Percentiles rank a stretch among this genome's conserved stretches.
Evolutionary conservation across 2,797 vertebrate species (phyloP).

Genomic region (Betta splendens): DNA sequence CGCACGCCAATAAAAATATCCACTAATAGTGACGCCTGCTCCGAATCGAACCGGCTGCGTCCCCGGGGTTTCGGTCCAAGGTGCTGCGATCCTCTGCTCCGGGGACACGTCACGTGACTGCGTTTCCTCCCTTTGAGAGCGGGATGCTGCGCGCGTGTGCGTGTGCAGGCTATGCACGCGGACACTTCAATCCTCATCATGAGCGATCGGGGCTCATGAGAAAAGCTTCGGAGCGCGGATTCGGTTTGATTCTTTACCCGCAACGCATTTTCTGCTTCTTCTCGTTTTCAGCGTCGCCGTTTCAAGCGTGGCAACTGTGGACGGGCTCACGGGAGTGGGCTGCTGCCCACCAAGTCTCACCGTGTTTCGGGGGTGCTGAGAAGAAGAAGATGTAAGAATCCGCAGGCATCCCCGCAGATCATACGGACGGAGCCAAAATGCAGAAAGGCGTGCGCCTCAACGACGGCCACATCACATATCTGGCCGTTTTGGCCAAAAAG

Average conservation of each 20-base stretch:
- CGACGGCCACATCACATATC: conserved; percentile 93
- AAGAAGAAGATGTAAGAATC: conserved; percentile 67
- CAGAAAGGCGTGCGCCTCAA: conserved; percentile 96
- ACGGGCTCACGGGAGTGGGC: conserved; percentile 57
- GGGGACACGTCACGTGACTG: conserved; percentile 78
- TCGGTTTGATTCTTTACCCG: conserved; percentile 18
- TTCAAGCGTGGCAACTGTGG: conserved; percentile 48
- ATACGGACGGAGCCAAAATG: conserved; percentile 75
- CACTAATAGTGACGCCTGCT: conserved; percentile 10
- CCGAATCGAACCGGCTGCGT: conserved; percentile 10
- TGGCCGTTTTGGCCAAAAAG: conserved; percentile 93
- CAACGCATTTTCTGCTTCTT: conserved; percentile 1
- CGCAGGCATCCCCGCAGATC: conserved; percentile 47
- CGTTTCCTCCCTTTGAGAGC: conserved; percentile 52
- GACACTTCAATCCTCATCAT: conserved; percentile 61
- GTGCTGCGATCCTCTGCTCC: conserved; percentile 70
- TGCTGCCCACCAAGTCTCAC: conserved; percentile 67
- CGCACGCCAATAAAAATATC: too few species aligned
- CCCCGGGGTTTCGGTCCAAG: conserved; percentile 71
- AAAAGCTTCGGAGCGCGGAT: conserved; percentile 46
- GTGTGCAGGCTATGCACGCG: conserved; percentile 35
- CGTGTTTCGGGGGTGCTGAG: conserved; percentile 53
- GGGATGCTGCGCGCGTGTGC: conserved; percentile 28
- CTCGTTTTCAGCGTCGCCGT: neutral
- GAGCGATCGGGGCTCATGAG: conserved; percentile 52